phyloP scores from a whole-genome alignment of 1,140 invertebrate genomes.

The Magallana angulata region DNA sequence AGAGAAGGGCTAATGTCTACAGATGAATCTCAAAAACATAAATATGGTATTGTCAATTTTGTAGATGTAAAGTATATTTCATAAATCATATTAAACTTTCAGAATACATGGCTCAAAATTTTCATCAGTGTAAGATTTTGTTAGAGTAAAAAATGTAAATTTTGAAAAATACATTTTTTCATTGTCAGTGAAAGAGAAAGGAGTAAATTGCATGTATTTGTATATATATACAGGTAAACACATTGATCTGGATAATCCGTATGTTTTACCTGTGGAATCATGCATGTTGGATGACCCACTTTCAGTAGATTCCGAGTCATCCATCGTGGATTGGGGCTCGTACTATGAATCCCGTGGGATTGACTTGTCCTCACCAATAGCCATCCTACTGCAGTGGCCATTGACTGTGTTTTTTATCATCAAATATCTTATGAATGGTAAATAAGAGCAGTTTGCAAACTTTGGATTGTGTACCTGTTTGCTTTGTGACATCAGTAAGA shows the following conservation, averaged over 20 bases:
- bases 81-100: too few species aligned
- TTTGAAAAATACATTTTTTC: too few species aligned
- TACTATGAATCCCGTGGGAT: constrained; percentile 67
- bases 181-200: too few species aligned
- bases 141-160: too few species aligned
- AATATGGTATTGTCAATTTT: background rate
- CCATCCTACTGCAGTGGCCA: constrained; percentile 63
- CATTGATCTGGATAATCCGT: constrained; percentile 42
- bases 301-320: background rate
- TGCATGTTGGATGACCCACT: constrained; percentile 4
- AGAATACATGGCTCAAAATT: too few species aligned
- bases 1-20: constrained; percentile 24
- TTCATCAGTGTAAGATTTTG: too few species aligned
- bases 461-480: too few species aligned
- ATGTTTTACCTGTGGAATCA: constrained; percentile 53
- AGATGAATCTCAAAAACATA: background rate
- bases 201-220: too few species aligned
- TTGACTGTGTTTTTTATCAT: constrained; percentile 66
- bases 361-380: constrained; percentile 61
- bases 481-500: background rate
- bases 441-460: too few species aligned
- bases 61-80: too few species aligned
- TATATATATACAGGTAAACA: constrained; percentile 42
- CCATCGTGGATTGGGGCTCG: constrained; percentile 56
- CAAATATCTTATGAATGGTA: background rate